Evolutionary conservation across 2,113 vertebrate genomes (phyloP).

Genomic region (Tragelaphus scriptus): DNA sequence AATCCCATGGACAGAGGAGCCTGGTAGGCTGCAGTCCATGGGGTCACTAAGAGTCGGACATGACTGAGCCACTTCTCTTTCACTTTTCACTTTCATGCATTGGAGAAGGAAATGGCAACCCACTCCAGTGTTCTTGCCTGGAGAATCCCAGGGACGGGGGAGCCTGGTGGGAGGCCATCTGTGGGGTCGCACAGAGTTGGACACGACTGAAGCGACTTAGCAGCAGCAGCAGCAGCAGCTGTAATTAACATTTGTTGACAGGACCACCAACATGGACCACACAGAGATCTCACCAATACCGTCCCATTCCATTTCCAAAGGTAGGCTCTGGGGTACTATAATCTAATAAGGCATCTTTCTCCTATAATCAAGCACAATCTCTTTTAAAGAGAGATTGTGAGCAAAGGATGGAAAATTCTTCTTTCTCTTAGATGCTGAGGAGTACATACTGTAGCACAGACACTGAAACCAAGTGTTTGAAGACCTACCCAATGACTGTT

Average conservation of each 20-base stretch:
- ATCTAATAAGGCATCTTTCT: not conserved
- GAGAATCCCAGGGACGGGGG: no score
- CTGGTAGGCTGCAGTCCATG: no score
- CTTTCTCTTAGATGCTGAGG: not conserved
- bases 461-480: not conserved
- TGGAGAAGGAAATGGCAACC: no score
- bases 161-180: no score
- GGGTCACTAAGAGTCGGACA: no score
- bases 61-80: no score
- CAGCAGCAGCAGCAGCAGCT: no score
- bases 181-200: no score
- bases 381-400: not conserved
- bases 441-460: not conserved
- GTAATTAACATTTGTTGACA: not conserved
- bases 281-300: accelerated
- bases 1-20: no score
- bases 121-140: no score
- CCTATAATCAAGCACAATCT: not conserved
- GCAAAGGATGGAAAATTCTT: not conserved
- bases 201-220: no score
- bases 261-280: accelerated
- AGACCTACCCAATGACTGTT: not conserved
- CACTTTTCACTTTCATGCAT: no score
- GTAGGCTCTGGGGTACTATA: accelerated
- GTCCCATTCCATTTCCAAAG: not conserved